Conservation (phyloP, 1,140 invertebrate genomes). For the Neotoxoptera formosana region DNA sequence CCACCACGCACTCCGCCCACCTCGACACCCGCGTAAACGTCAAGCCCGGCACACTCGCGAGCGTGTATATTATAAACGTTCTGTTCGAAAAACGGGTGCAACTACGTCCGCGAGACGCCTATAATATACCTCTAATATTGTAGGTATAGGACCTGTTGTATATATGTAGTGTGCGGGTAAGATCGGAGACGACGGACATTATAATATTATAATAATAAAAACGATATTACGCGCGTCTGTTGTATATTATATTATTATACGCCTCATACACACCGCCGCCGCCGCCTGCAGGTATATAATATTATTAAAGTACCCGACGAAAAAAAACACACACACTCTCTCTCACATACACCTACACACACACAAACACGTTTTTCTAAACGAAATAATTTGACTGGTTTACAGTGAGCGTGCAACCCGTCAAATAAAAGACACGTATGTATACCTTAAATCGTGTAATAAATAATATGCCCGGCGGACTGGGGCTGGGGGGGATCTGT, state of each 20-base stretch:
- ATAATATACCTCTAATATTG: no score
- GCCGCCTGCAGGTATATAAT: background rate
- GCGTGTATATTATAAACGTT: no score
- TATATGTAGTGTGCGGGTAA: background rate
- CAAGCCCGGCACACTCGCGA: background rate
- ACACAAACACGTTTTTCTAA: slow-evolving; percentile 31
- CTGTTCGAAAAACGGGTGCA: background rate
- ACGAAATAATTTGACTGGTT: slow-evolving; percentile 49
- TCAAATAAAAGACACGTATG: slow-evolving; percentile 46
- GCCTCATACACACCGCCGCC: no score
- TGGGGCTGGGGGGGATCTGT: background rate
- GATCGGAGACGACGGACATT: background rate
- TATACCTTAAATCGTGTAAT: slow-evolving; percentile 48
- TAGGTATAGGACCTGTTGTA: no score
- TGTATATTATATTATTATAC: background rate
- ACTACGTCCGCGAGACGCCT: no score
- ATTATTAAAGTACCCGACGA: background rate
- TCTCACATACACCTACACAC: background rate
- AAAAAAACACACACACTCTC: background rate
- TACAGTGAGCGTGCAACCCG: slow-evolving; percentile 28
- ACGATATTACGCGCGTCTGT: background rate
- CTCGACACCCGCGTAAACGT: background rate
- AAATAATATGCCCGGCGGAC: slow-evolving; percentile 28
- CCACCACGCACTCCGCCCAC: no score
- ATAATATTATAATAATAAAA: background rate